Evolutionary conservation across 2,797 vertebrate genomes (phyloP).

Genomic region (Glossophaga mutica): DNA sequence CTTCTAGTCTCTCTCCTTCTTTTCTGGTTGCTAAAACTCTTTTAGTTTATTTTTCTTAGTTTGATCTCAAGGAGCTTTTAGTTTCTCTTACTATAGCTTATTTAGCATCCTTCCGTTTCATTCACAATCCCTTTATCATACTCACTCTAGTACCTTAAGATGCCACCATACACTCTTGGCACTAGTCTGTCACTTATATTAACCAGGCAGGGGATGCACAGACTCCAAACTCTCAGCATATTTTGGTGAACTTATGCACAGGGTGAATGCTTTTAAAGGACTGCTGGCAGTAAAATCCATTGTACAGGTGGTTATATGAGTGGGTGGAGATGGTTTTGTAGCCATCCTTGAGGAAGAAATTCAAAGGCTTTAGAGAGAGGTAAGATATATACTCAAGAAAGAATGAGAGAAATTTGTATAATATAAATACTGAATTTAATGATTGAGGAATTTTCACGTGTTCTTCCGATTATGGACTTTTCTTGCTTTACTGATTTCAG

Average conservation of each 20-base stretch:
- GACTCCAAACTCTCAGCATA: not conserved
- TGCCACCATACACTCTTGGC: not conserved
- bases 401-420: not conserved
- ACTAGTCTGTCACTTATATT: not conserved
- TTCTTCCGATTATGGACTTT: not conserved
- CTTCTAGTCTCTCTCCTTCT: not conserved
- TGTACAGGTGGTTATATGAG: not conserved
- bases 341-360: not conserved
- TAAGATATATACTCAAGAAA: not conserved
- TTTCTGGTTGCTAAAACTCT: not conserved
- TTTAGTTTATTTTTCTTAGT: constrained; percentile 8
- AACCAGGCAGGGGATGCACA: not conserved
- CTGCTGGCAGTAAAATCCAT: not conserved
- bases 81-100: not conserved
- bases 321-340: not conserved
- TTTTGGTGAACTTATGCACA: not conserved
- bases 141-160: not conserved
- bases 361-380: not conserved
- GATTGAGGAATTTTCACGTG: not conserved
- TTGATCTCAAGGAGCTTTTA: not conserved
- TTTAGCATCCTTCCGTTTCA: constrained; percentile 7
- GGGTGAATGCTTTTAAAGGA: constrained; percentile 28
- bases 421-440: not conserved
- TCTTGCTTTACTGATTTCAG: not conserved
- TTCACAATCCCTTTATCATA: not conserved